Percentiles rank a stretch among this genome's conserved stretches.
phyloP scores from a whole-genome alignment of 2,888 invertebrate genomes.

The Parapristionchus giblindavisi region DNA sequence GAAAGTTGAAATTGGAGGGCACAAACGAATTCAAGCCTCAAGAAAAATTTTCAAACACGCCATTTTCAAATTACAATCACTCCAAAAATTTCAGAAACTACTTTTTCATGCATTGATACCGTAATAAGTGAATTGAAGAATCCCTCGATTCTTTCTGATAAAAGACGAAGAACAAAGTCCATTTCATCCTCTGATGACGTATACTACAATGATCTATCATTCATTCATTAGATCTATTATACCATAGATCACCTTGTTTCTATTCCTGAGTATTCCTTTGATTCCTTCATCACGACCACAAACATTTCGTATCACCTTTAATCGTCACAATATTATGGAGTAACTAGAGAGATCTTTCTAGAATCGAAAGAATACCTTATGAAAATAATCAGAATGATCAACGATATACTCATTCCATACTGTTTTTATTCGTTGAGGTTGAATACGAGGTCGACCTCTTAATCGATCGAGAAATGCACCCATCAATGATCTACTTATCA shows the following conservation, averaged over 20 bases:
- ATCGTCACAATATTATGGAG: not conserved
- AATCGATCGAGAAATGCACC: constrained; percentile 39
- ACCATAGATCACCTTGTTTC: constrained; percentile 1
- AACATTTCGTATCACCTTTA: constrained; percentile 32
- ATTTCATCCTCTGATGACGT: constrained; percentile 38
- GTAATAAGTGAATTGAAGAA: constrained; percentile 36
- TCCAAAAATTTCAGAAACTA: not conserved
- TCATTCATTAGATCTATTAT: not conserved
- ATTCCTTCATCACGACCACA: constrained; percentile 28
- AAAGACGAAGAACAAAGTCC: constrained; percentile 41
- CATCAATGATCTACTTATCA: constrained; percentile 14
- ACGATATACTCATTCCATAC: constrained; percentile 40
- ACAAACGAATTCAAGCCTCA: no score
- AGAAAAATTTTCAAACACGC: not conserved
- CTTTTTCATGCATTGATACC: not conserved
- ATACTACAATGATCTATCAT: constrained; percentile 21
- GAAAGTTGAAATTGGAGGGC: no score
- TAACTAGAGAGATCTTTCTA: not conserved
- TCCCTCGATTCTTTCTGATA: constrained; percentile 39
- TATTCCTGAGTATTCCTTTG: constrained; percentile 18
- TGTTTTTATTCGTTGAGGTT: constrained; percentile 32
- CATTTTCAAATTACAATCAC: not conserved
- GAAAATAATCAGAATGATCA: constrained; percentile 34
- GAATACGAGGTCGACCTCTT: constrained; percentile 39
- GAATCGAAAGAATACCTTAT: constrained; percentile 29